Base-by-base conservation (phyloP, 2,113 vertebrate species). In the Ailuropoda melanoleuca region DNA sequence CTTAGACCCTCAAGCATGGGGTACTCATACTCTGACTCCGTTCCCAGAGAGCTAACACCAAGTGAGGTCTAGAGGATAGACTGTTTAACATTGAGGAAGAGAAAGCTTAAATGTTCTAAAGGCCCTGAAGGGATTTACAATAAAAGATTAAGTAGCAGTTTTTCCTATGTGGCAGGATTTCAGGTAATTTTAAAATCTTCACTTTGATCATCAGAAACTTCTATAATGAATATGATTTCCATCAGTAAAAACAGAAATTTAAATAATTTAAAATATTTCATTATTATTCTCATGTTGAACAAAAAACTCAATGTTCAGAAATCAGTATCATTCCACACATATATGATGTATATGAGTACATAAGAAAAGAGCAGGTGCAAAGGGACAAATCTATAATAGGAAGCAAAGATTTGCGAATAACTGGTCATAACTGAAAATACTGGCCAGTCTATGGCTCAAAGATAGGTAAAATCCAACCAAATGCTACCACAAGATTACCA, bases 251-350 rank as follows among this genome's bases (percentile, higher is more conserved):
- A 87, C 18, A n/a, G 2, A 96, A 91, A 85, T 88, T n/a, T 81
- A 97, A 95, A 66, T 60, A 68, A 94, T 55, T 66, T 78, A 90
- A 85, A 92, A 66, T 55, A 93, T 46, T 75, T 75, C 72, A 46
- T 15, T 29, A 74, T 56, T 62, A 85, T 81, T 83, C 70, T 37
- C 26, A 64, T 70, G n/a, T 53, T 88, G 39, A 78, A 81, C n/a
- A 80, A 91, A 97, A 14, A 97, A 83, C 24, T 34, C 11, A 60
- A 39, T 60, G 9, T 60, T 94, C 83, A 82, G 89, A 78, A 64
- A 53, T 14, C 13, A 2, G 31, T 56, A 29, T 55, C 15, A 86
- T 50, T 21, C 64, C 50, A 92, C 26, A 78, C 39, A 94, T 75
- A 75, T 6, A 91, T 29, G 12, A 81, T 26, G 21, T 53, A 48